Evolutionary conservation across 2,888 invertebrate genomes (phyloP).

Genomic region (Clunio marinus): DNA sequence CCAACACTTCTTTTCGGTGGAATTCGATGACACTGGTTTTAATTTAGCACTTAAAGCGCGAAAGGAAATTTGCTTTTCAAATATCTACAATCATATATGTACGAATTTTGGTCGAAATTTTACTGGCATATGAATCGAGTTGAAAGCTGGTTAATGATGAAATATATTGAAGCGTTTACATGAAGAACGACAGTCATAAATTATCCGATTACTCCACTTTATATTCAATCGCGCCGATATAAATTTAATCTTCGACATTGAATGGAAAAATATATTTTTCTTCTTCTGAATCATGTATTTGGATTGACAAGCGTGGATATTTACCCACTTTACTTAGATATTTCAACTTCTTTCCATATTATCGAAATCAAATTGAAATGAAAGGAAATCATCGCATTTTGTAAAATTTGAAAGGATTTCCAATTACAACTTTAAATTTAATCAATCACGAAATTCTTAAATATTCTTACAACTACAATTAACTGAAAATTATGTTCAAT

Average conservation of each 20-base stretch:
- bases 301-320: too few species aligned
- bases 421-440: too few species aligned
- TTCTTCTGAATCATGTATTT: too few species aligned
- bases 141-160: constrained; percentile 8
- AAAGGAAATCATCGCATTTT: too few species aligned
- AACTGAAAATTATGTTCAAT: not conserved
- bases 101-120: too few species aligned
- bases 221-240: constrained; percentile 14
- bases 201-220: constrained; percentile 21
- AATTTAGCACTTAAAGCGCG: too few species aligned
- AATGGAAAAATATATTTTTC: not conserved
- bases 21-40: not conserved
- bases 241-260: constrained; percentile 5
- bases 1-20: not conserved
- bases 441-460: not conserved
- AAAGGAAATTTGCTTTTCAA: not conserved
- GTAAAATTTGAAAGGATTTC: too few species aligned
- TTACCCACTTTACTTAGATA: too few species aligned
- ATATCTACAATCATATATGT: not conserved
- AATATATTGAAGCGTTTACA: constrained; percentile 11
- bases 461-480: not conserved
- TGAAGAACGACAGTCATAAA: constrained; percentile 4
- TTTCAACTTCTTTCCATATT: too few species aligned
- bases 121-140: too few species aligned
- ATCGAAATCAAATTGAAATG: too few species aligned